Evolutionary conservation across 2,888 invertebrate genomes (phyloP).

Genomic region (Agrilus cyanescens): DNA sequence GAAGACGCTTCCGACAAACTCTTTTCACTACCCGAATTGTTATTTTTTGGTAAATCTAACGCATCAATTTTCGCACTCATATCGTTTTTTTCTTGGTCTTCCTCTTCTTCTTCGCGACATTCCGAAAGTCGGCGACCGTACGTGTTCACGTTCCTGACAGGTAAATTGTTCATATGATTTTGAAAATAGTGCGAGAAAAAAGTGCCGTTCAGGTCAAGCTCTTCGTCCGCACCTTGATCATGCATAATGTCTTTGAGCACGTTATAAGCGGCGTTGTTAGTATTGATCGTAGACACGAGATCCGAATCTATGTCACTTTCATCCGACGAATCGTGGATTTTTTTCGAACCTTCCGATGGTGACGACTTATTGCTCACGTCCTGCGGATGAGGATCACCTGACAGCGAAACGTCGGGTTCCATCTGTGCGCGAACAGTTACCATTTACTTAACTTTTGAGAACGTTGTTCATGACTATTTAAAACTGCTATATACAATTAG

Average conservation of each 20-base stretch:
- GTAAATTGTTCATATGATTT: conserved; percentile 59
- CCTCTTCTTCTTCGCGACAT: conserved; percentile 76
- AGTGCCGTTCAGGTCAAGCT: conserved; percentile 44
- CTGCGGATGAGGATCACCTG: too few relatives aligned
- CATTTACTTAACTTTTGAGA: too few relatives aligned
- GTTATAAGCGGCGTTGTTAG: conserved; percentile 54
- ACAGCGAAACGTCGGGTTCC: too few relatives aligned
- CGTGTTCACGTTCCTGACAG: conserved; percentile 49
- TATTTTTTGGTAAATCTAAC: not conserved
- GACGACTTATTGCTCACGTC: too few relatives aligned
- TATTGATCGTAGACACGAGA: conserved; percentile 53
- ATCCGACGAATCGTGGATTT: conserved; percentile 23
- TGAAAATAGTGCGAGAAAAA: conserved; percentile 64
- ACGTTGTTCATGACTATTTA: too few relatives aligned
- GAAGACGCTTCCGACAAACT: conserved; percentile 32
- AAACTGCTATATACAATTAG: too few relatives aligned
- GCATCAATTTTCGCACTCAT: conserved; percentile 23
- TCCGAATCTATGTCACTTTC: conserved; percentile 52
- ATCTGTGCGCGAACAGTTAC: too few relatives aligned
- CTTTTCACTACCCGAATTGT: conserved; percentile 32
- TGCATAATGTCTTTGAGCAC: conserved; percentile 57
- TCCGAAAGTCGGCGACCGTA: conserved; percentile 55
- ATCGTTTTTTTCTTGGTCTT: conserved; percentile 40
- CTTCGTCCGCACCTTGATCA: conserved; percentile 38
- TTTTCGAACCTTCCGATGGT: too few relatives aligned